phyloP scores from a whole-genome alignment of 2,888 invertebrate species.

The Drosophila prostipennis region DNA sequence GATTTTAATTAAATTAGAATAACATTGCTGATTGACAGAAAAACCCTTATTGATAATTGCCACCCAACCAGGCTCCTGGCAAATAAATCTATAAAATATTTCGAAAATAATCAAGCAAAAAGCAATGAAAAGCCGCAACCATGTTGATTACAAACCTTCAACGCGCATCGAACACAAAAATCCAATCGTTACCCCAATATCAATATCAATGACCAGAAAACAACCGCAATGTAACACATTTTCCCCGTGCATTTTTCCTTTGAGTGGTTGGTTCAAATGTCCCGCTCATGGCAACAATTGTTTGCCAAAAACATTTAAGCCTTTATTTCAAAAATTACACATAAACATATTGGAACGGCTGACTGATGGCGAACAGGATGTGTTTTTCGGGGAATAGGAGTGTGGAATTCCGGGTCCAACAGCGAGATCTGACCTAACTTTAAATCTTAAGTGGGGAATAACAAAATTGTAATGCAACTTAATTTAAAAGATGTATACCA shows the following conservation, averaged over 20 bases:
- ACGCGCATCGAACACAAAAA: conserved; percentile 25
- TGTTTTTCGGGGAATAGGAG: conserved; percentile 1
- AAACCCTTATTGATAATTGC: conserved; percentile 14
- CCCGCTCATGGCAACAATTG: conserved; percentile 56
- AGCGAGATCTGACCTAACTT: not conserved
- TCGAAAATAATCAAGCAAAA: conserved; percentile 70
- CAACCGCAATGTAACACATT: conserved; percentile 79
- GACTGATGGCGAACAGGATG: conserved; percentile 2
- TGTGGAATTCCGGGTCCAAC: conserved; percentile 26
- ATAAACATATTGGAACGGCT: conserved; percentile 69
- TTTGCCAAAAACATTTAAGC: conserved; percentile 78
- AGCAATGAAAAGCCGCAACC: conserved; percentile 66
- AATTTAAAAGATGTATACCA: not conserved
- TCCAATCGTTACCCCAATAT: conserved; percentile 65
- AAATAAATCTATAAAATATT: conserved; percentile 40
- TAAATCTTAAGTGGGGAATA: not conserved
- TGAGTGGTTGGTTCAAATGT: conserved; percentile 3
- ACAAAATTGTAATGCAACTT: not conserved
- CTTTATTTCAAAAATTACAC: conserved; percentile 78
- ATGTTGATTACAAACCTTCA: conserved; percentile 73
- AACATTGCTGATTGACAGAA: conserved; percentile 56
- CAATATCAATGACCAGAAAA: conserved; percentile 78
- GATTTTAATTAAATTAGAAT: conserved; percentile 58
- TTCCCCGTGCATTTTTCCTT: conserved; percentile 50
- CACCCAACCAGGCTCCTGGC: conserved; percentile 1